Percentiles rank a stretch among this genome's conserved stretches.
Evolutionary conservation across 2,888 invertebrate species (phyloP).

Genomic region (Theodoxus fluviatilis): DNA sequence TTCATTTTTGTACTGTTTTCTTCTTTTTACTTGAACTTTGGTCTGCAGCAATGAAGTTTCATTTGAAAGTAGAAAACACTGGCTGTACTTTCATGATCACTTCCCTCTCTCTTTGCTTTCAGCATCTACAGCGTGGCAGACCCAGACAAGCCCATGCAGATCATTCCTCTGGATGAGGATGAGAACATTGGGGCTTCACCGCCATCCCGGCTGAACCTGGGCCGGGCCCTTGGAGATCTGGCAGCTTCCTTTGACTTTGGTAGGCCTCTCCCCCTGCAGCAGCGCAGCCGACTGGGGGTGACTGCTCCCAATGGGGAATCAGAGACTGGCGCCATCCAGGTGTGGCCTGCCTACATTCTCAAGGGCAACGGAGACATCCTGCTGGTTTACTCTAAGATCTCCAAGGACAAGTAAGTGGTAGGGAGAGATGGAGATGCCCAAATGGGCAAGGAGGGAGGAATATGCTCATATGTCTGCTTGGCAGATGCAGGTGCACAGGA

Average conservation of each 20-base stretch:
- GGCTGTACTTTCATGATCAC: too few species aligned
- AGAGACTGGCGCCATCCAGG: slow-evolving; percentile 32
- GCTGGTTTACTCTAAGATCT: slow-evolving; percentile 40
- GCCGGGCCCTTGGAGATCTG: slow-evolving; percentile 79
- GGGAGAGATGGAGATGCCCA: too few species aligned
- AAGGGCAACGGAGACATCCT: slow-evolving; percentile 83
- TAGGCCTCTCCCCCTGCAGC: slow-evolving; percentile 65
- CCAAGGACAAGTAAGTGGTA: slow-evolving; percentile 29
- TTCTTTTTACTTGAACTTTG: background rate
- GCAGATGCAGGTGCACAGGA: too few species aligned
- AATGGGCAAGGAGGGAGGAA: too few species aligned
- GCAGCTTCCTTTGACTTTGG: slow-evolving; percentile 88
- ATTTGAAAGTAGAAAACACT: too few species aligned
- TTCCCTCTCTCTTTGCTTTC: slow-evolving; percentile 28
- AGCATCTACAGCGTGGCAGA: slow-evolving; percentile 62
- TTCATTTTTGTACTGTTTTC: background rate
- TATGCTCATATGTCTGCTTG: slow-evolving; percentile 1
- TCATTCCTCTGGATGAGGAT: slow-evolving; percentile 40
- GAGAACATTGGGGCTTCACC: slow-evolving; percentile 33
- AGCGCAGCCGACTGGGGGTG: slow-evolving; percentile 29
- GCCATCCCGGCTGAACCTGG: slow-evolving; percentile 56
- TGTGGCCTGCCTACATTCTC: slow-evolving; percentile 81
- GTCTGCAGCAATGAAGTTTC: too few species aligned
- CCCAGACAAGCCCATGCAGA: slow-evolving; percentile 56
- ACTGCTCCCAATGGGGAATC: slow-evolving; percentile 25